phyloP scores from a whole-genome alignment of 2,797 vertebrate genomes.

The Aythya fuligula region DNA sequence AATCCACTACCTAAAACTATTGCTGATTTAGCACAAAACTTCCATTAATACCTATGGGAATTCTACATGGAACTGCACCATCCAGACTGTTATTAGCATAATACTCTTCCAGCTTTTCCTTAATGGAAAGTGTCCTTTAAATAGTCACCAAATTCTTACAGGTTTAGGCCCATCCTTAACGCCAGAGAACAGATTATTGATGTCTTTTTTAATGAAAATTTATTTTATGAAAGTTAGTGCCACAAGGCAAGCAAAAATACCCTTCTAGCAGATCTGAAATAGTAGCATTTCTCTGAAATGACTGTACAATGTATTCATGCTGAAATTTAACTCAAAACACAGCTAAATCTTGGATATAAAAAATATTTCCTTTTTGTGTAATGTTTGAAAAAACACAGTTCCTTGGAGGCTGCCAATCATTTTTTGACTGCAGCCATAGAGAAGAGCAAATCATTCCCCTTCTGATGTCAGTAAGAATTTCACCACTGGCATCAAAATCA shows the following conservation, averaged over 20 bases:
- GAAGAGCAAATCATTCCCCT: conserved; percentile 14
- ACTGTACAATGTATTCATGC: not conserved
- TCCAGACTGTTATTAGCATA: not conserved
- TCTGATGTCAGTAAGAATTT: conserved; percentile 31
- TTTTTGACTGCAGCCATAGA: conserved; percentile 8
- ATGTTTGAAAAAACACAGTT: conserved; percentile 24
- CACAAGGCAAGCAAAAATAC: not conserved
- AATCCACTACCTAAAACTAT: conserved; percentile 21
- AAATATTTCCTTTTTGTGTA: not conserved
- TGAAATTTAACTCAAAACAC: conserved; percentile 33
- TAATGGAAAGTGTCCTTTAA: not conserved
- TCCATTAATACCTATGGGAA: conserved; percentile 13
- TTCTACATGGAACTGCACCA: not conserved
- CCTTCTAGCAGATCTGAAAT: not conserved
- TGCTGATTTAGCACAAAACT: conserved; percentile 47
- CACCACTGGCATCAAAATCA: not conserved
- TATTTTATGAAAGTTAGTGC: not conserved
- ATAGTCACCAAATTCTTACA: not conserved
- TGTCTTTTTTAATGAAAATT: not conserved
- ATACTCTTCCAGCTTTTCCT: not conserved
- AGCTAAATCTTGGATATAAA: conserved; percentile 15
- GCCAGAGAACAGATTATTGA: not conserved
- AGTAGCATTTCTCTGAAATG: not conserved
- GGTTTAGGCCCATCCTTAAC: not conserved
- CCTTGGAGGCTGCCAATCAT: conserved; percentile 20